phyloP scores from a whole-genome alignment of 2,888 invertebrate species.

The Stomorhina lunata region DNA sequence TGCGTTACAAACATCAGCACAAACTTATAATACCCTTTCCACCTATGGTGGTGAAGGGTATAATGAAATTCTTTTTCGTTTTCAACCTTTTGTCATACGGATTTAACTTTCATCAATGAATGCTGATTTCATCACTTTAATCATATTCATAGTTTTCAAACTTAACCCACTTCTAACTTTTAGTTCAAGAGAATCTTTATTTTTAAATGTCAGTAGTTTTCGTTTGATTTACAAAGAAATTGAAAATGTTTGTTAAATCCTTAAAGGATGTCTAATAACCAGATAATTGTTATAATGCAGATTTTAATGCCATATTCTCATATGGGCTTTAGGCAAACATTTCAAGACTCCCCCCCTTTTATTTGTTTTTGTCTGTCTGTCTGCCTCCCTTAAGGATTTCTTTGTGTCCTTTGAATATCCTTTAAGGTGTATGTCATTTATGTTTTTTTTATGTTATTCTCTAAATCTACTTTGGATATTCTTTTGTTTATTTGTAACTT shows the following conservation, averaged over 20 bases:
- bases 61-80: too few species aligned
- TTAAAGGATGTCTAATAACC: background rate
- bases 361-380: background rate
- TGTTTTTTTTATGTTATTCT: background rate
- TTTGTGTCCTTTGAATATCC: conserved; percentile 40
- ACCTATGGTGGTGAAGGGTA: too few species aligned
- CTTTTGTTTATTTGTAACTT: background rate
- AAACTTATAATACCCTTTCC: too few species aligned
- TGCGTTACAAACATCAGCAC: too few species aligned
- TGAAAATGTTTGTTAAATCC: conserved; percentile 44
- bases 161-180: background rate
- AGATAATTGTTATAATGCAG: background rate
- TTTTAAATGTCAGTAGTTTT: background rate
- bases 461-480: background rate
- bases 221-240: conserved; percentile 10
- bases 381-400: conserved; percentile 9
- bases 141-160: conserved; percentile 1
- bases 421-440: conserved; percentile 36
- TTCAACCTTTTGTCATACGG: too few species aligned
- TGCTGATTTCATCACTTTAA: conserved; percentile 3
- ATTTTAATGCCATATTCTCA: background rate
- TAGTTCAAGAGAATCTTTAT: background rate
- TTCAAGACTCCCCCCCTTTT: background rate
- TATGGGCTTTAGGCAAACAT: background rate
- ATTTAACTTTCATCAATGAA: background rate